phyloP scores from a whole-genome alignment of 2,797 vertebrate species.

The Kryptolebias ocellatus region DNA sequence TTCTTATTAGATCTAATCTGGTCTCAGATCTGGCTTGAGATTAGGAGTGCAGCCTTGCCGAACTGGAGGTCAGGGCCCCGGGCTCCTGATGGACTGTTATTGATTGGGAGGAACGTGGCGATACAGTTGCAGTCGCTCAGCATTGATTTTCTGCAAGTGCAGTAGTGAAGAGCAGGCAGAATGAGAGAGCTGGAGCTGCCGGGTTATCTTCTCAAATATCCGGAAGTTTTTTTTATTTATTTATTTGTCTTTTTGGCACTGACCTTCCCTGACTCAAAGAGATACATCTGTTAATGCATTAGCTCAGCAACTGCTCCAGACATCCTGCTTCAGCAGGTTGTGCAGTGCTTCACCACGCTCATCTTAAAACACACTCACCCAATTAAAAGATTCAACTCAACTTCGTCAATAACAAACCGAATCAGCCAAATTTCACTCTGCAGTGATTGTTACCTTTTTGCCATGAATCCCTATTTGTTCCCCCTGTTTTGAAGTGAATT shows the following conservation, averaged over 20 bases:
- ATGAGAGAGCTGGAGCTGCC: slow-evolving; percentile 71
- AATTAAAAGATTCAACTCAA: slow-evolving; percentile 39
- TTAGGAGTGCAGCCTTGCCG: slow-evolving; percentile 49
- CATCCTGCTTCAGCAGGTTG: slow-evolving; percentile 54
- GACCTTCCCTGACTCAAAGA: slow-evolving; percentile 78
- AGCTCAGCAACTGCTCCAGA: slow-evolving; percentile 66
- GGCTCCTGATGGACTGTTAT: slow-evolving; percentile 81
- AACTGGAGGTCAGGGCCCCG: slow-evolving; percentile 68
- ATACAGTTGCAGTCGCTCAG: slow-evolving; percentile 80
- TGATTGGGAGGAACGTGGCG: slow-evolving; percentile 69
- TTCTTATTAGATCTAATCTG: slow-evolving; percentile 70
- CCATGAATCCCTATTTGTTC: not conserved
- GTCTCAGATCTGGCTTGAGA: slow-evolving; percentile 59
- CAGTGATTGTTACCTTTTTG: not conserved
- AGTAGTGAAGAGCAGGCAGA: slow-evolving; percentile 72
- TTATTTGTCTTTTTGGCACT: slow-evolving; percentile 63
- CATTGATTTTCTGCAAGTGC: slow-evolving; percentile 79
- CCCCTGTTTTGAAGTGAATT: not conserved
- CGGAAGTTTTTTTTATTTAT: slow-evolving; percentile 68
- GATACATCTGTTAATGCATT: slow-evolving; percentile 70
- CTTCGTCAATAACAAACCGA: slow-evolving; percentile 31
- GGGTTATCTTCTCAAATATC: slow-evolving; percentile 86
- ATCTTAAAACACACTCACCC: slow-evolving; percentile 33
- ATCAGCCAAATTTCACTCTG: not conserved
- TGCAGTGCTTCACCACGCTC: slow-evolving; percentile 41